Evolutionary conservation across 2,113 vertebrate species (phyloP).

Genomic region (Anarhynchus alexandrinus): DNA sequence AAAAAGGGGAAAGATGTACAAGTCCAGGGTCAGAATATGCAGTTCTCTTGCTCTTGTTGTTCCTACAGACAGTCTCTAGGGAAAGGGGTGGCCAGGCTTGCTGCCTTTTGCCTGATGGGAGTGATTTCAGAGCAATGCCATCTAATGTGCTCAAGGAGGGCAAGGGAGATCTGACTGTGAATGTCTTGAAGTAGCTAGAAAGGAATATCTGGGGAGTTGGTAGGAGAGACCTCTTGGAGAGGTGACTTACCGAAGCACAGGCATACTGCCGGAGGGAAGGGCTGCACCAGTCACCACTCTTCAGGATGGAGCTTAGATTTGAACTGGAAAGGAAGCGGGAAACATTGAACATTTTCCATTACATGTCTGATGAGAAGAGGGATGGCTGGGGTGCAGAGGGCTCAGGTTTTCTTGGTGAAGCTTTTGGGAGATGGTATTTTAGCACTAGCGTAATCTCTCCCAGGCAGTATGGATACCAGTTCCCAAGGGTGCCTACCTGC

Average conservation of each 20-base stretch:
- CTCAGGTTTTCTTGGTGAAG: neutral
- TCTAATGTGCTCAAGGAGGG: neutral
- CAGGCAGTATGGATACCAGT: neutral
- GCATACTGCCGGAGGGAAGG: constrained; percentile 7
- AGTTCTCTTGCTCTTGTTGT: neutral
- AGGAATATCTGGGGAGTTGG: neutral
- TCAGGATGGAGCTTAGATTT: neutral
- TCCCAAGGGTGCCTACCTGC: neutral
- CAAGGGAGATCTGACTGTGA: neutral
- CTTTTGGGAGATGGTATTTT: neutral
- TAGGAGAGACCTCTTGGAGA: neutral
- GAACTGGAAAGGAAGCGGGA: neutral
- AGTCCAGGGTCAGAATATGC: neutral
- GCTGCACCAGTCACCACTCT: neutral
- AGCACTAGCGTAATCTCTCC: neutral
- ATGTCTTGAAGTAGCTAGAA: neutral
- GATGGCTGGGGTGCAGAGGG: neutral
- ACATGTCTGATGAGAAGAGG: neutral
- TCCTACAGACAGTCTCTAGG: neutral
- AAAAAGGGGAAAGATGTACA: neutral
- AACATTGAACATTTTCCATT: neutral
- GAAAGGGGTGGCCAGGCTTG: neutral
- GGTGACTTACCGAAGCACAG: constrained; percentile 1
- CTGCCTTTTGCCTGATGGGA: neutral
- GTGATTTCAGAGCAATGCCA: neutral